Conservation (phyloP, 1,140 invertebrate genomes). For the Drosophila truncata region DNA sequence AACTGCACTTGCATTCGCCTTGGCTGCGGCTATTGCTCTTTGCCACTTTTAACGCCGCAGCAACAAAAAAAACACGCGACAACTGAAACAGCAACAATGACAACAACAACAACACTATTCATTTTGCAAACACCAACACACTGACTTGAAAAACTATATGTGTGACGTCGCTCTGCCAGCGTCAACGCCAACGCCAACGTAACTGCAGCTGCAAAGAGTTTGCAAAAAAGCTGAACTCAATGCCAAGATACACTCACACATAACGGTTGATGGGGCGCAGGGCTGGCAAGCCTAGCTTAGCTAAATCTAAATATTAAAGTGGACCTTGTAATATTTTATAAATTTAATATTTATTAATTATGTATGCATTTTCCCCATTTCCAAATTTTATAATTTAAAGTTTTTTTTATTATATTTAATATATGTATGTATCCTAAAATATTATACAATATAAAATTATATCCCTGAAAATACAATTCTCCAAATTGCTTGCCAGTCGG, state of each 20-base stretch:
- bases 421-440: background rate
- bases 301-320: background rate
- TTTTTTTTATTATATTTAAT: background rate
- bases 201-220: slow-evolving; percentile 38
- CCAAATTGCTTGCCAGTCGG: too few species aligned
- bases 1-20: slow-evolving; percentile 75
- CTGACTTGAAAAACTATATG: slow-evolving; percentile 8
- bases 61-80: slow-evolving; percentile 40
- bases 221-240: slow-evolving; percentile 32
- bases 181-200: slow-evolving; percentile 33
- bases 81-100: slow-evolving; percentile 42
- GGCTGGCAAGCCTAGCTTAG: background rate
- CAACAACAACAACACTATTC: slow-evolving; percentile 49
- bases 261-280: slow-evolving; percentile 30
- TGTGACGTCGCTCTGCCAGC: slow-evolving; percentile 2
- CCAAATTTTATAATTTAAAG: background rate
- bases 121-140: slow-evolving; percentile 33
- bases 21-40: slow-evolving; percentile 81
- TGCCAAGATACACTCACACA: slow-evolving; percentile 40
- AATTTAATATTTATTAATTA: background rate
- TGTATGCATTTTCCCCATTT: background rate
- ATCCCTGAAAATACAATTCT: background rate
- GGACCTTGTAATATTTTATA: background rate
- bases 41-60: slow-evolving; percentile 72
- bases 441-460: background rate